Conservation (phyloP, 2,888 invertebrate species). For the Sarcophaga carnaria region DNA sequence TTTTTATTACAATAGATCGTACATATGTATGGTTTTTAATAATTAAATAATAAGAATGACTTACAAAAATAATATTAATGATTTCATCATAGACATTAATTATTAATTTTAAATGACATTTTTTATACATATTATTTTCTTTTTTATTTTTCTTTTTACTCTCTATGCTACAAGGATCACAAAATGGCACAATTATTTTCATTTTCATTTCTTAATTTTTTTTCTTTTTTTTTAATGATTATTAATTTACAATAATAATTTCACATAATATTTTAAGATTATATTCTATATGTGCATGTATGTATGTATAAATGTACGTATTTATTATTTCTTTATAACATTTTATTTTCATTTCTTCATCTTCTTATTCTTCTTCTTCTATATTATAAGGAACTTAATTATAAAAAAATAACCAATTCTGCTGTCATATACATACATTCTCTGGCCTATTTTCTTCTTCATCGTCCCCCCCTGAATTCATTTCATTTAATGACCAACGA, state of each 20-base stretch:
- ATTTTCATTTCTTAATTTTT: background rate
- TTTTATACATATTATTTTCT: background rate
- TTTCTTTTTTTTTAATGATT: background rate
- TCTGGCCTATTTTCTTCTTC: too few relatives aligned
- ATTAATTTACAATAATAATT: background rate
- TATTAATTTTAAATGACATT: background rate
- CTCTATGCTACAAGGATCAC: slow-evolving; percentile 72
- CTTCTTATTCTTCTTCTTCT: background rate
- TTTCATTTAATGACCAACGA: slow-evolving; percentile 62
- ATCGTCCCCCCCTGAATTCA: background rate
- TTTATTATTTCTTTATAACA: too few relatives aligned
- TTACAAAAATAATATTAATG: too few relatives aligned
- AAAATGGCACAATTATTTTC: slow-evolving; percentile 77
- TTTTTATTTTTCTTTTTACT: slow-evolving; percentile 4
- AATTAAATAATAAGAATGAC: too few relatives aligned
- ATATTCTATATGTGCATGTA: too few relatives aligned
- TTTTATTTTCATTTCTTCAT: background rate
- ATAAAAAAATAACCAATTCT: slow-evolving; percentile 44
- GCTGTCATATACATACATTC: slow-evolving; percentile 10
- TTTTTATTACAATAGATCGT: background rate
- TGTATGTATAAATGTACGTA: background rate
- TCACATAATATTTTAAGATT: background rate
- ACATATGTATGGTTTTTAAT: too few relatives aligned
- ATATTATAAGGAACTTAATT: slow-evolving; percentile 27
- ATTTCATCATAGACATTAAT: background rate